Percentiles rank a stretch among this genome's conserved stretches.
Conservation (phyloP, 1,140 invertebrate genomes). For the Papilio dardanus region DNA sequence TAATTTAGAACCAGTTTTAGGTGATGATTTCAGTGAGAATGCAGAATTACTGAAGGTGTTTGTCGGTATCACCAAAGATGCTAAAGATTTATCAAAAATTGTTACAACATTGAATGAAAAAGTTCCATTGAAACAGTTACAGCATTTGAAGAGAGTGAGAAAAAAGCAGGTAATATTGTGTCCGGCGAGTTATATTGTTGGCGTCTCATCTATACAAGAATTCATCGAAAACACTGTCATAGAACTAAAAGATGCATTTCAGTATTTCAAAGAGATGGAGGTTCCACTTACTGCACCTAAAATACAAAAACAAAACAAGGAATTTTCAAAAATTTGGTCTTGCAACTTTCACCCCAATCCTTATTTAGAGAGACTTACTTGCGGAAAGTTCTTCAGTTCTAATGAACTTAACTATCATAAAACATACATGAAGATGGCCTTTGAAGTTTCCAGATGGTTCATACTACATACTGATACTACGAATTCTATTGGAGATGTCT, state of each 20-base stretch:
- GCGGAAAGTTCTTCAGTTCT: conserved; percentile 85
- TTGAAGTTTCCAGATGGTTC: conserved; percentile 81
- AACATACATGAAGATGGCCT: conserved; percentile 84
- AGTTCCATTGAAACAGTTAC: conserved; percentile 83
- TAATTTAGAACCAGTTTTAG: conserved; percentile 57
- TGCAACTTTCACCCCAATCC: conserved; percentile 92
- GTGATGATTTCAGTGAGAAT: conserved; percentile 76
- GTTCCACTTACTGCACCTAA: conserved; percentile 86
- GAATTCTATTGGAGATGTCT: conserved; percentile 45
- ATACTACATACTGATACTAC: conserved; percentile 39
- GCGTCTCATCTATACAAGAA: conserved; percentile 73
- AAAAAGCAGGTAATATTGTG: conserved; percentile 85
- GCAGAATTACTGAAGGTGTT: conserved; percentile 83
- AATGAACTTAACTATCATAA: conserved; percentile 84
- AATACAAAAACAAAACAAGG: conserved; percentile 87
- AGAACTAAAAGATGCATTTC: conserved; percentile 79
- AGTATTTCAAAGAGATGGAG: conserved; percentile 81
- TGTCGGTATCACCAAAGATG: conserved; percentile 83
- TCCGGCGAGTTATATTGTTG: conserved; percentile 53
- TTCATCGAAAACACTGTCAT: conserved; percentile 80
- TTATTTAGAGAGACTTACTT: conserved; percentile 85
- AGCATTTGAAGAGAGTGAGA: conserved; percentile 89
- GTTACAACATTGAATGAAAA: conserved; percentile 84
- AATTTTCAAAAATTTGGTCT: conserved; percentile 88
- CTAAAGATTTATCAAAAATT: conserved; percentile 85